A percentile compares a stretch with the other conserved stretches of the same genome.
phyloP scores from a whole-genome alignment of 30 jellyfish, hydroid and myxozoan species.

The Aurelia sp. region DNA sequence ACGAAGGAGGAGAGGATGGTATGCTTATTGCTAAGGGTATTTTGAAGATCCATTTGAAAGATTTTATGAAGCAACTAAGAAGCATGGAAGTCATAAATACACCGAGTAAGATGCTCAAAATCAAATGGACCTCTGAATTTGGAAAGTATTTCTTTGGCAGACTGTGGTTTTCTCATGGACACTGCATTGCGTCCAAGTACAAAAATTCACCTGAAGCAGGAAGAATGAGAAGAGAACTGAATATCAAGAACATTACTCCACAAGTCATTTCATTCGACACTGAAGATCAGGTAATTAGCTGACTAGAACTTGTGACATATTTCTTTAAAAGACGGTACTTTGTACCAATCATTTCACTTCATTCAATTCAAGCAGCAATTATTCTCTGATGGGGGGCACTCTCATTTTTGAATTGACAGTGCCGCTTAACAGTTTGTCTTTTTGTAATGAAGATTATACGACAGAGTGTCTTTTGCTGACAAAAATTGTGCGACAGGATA shows the following conservation, averaged over 20 bases:
- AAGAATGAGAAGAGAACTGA: background rate
- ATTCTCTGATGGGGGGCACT: no score
- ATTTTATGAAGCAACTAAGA: conserved; percentile 32
- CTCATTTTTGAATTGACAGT: no score
- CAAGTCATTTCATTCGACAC: background rate
- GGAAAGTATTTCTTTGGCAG: conserved; percentile 28
- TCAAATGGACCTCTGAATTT: conserved; percentile 23
- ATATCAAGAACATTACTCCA: background rate
- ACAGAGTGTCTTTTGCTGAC: no score
- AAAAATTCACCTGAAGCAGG: conserved; percentile 2
- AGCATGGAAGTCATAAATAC: conserved; percentile 36
- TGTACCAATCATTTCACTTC: no score
- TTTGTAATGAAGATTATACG: no score
- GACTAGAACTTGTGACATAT: no score
- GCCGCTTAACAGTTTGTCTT: no score
- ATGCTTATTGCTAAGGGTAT: conserved; percentile 2
- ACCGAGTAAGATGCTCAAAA: background rate
- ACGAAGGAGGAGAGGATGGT: background rate
- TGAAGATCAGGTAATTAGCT: conserved; percentile 7
- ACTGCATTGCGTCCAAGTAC: background rate
- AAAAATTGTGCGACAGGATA: no score
- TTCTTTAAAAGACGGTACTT: no score
- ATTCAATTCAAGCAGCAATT: no score
- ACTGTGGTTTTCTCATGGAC: conserved; percentile 8
- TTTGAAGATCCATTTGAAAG: conserved; percentile 28